Evolutionary conservation across 2,113 vertebrate species (phyloP).

Genomic region (Labeo catla): DNA sequence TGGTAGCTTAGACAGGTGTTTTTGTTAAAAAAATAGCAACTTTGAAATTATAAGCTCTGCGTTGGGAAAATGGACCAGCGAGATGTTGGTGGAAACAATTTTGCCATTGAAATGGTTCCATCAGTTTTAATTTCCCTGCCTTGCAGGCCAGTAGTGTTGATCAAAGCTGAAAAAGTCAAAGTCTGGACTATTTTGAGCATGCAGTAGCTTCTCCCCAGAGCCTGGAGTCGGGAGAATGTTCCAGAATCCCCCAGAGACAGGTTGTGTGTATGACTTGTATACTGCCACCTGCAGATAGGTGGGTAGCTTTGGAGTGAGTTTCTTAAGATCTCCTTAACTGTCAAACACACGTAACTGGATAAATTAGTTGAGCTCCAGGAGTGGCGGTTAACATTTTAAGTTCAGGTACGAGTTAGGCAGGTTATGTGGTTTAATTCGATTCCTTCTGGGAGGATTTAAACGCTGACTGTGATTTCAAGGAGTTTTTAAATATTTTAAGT

Average conservation of each 20-base stretch:
- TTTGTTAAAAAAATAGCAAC: background rate
- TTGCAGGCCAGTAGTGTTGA: constrained; percentile 43
- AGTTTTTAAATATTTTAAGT: background rate
- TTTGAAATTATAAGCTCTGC: background rate
- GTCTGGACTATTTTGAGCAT: constrained; percentile 36
- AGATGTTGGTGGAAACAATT: background rate
- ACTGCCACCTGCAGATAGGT: constrained; percentile 58
- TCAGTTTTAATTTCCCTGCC: constrained; percentile 37
- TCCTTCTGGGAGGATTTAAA: background rate
- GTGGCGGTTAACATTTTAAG: background rate
- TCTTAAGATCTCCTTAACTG: constrained; percentile 3
- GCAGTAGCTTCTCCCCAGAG: constrained; percentile 25
- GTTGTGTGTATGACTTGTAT: constrained; percentile 42
- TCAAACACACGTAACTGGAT: background rate
- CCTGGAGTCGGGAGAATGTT: constrained; percentile 33
- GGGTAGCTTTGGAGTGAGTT: constrained; percentile 26
- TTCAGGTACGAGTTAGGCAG: background rate
- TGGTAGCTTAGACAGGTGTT: background rate
- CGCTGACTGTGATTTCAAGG: background rate
- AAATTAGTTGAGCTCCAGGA: background rate
- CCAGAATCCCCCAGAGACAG: constrained; percentile 48
- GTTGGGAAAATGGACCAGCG: background rate
- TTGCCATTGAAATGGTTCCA: constrained; percentile 23
- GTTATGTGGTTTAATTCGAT: background rate
- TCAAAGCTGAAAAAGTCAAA: constrained; percentile 46